Evolutionary conservation across 2,113 vertebrate genomes (phyloP).

Genomic region (Charadrius vociferus): DNA sequence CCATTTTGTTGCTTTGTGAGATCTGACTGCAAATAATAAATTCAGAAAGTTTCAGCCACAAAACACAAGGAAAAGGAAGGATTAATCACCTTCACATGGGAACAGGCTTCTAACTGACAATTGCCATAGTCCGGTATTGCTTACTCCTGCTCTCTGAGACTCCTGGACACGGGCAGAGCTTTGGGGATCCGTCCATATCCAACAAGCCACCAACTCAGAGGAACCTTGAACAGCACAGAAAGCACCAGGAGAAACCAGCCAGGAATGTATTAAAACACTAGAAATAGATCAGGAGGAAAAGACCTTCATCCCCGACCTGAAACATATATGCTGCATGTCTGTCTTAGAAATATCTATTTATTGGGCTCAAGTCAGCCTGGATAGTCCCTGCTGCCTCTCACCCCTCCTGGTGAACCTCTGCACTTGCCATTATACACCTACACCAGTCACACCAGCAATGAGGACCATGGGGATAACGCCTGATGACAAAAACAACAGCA

Average conservation of each 20-base stretch:
- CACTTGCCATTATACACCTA: no score
- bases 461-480: neutral
- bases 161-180: neutral
- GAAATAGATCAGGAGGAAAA: neutral
- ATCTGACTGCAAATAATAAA: slow-evolving; percentile 80
- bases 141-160: neutral
- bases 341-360: neutral
- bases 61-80: accelerated
- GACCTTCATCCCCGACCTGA: neutral
- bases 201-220: neutral
- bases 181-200: neutral
- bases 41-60: neutral
- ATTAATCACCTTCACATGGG: neutral
- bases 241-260: neutral
- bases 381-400: neutral
- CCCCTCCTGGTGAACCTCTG: neutral
- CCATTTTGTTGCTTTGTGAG: slow-evolving; percentile 94
- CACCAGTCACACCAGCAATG: neutral
- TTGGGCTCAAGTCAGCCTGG: neutral
- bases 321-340: neutral
- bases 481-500: neutral
- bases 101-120: neutral
- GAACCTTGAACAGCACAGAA: neutral
- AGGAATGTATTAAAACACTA: neutral
- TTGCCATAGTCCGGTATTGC: neutral